A percentile compares a stretch with the other conserved stretches of the same genome.
phyloP scores from a whole-genome alignment of 2,113 vertebrate species.

The Macaca nemestrina region DNA sequence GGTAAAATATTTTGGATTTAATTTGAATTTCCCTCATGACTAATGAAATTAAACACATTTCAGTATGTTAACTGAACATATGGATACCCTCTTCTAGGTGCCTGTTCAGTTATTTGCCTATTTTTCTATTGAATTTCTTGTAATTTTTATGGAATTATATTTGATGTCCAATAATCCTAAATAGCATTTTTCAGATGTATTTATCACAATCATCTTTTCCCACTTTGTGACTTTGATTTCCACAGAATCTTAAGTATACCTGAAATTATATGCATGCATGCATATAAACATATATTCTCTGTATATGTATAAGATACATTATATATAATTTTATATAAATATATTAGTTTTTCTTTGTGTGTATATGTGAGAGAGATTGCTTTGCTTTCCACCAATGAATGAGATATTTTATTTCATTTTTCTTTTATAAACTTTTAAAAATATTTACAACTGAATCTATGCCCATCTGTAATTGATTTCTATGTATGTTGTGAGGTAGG shows the following conservation, averaged over 20 bases:
- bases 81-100: neutral
- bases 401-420: neutral
- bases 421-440: neutral
- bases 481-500: neutral
- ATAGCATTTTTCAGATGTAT: neutral
- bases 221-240: neutral
- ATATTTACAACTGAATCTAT: neutral
- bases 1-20: neutral
- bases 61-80: neutral
- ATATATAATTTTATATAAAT: neutral
- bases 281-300: neutral
- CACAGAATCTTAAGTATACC: neutral
- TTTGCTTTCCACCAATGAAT: neutral
- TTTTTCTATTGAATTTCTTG: neutral
- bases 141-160: neutral
- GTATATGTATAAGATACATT: neutral
- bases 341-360: neutral
- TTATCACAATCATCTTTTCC: neutral
- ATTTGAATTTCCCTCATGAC: neutral
- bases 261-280: neutral
- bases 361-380: neutral
- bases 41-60: neutral
- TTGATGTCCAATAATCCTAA: neutral
- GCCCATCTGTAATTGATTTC: neutral
- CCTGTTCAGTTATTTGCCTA: neutral